Evolutionary conservation across 2,113 vertebrate genomes (phyloP).

Genomic region (Hystrix cristata): DNA sequence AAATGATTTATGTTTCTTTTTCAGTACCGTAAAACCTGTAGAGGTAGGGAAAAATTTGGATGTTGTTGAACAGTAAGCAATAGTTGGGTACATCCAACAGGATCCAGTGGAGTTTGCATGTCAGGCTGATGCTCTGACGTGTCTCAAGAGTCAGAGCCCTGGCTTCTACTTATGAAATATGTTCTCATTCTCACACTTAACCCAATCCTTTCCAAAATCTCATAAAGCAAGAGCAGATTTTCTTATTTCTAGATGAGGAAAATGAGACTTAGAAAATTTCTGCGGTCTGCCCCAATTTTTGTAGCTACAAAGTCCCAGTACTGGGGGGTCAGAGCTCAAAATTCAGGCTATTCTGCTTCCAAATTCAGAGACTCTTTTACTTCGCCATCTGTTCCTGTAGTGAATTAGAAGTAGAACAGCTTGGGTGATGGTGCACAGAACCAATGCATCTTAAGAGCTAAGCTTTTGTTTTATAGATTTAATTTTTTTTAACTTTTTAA

Average conservation of each 20-base stretch:
- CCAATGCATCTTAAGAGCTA: neutral
- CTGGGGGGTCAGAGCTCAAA: neutral
- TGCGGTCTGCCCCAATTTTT: neutral
- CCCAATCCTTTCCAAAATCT: neutral
- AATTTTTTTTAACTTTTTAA: neutral
- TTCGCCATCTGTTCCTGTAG: neutral
- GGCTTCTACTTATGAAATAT: constrained; percentile 13
- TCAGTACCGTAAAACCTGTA: neutral
- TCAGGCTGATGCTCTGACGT: neutral
- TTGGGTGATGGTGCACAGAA: neutral
- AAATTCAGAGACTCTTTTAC: neutral
- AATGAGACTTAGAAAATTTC: constrained; percentile 28
- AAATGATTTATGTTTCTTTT: neutral
- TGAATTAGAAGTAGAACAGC: neutral
- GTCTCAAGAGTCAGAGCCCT: neutral
- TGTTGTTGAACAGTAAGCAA: constrained; percentile 22
- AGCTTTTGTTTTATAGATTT: neutral
- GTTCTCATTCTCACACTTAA: constrained; percentile 32
- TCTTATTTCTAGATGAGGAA: constrained; percentile 36
- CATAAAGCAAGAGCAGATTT: neutral
- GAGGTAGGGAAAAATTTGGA: neutral
- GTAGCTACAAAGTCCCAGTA: neutral
- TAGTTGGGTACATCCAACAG: neutral
- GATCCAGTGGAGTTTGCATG: neutral
- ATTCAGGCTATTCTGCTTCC: neutral